These are phyloP conservation scores for Balearica regulorum DNA, from an alignment of 2,797 vertebrate species.

Conservation along the genomic window DNA sequence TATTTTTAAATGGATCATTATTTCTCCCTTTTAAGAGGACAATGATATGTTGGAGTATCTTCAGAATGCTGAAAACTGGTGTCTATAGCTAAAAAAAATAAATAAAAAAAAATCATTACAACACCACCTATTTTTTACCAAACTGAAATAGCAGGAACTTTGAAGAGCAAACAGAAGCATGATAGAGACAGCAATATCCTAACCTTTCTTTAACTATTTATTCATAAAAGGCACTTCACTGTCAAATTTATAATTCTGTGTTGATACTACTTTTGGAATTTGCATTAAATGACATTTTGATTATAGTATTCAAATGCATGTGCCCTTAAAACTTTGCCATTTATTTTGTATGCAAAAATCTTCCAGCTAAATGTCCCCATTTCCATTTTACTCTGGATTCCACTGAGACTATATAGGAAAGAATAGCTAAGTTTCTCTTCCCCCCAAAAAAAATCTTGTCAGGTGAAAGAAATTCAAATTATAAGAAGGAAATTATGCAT, in stretches of 20 bases:
- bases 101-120: not conserved
- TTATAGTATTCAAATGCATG: constrained; percentile 64
- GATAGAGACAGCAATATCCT: not conserved
- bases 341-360: constrained; percentile 61
- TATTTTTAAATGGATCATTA: not conserved
- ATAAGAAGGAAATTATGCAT: not conserved
- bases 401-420: not conserved
- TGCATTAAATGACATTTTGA: constrained; percentile 73
- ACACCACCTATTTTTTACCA: not conserved
- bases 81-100: not conserved
- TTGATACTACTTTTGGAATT: constrained; percentile 61
- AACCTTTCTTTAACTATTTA: constrained; percentile 65
- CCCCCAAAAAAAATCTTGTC: not conserved
- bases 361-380: constrained; percentile 60
- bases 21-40: not conserved
- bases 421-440: not conserved
- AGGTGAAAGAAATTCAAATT: constrained; percentile 24
- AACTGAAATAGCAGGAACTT: not conserved
- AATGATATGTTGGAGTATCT: not conserved
- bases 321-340: constrained; percentile 66
- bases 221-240: constrained; percentile 46
- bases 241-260: constrained; percentile 62
- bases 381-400: constrained; percentile 56
- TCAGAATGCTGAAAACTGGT: not conserved
- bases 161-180: not conserved